Evolutionary conservation across 2,888 invertebrate species (phyloP).

Genomic region (Drosophila pullipes): DNA sequence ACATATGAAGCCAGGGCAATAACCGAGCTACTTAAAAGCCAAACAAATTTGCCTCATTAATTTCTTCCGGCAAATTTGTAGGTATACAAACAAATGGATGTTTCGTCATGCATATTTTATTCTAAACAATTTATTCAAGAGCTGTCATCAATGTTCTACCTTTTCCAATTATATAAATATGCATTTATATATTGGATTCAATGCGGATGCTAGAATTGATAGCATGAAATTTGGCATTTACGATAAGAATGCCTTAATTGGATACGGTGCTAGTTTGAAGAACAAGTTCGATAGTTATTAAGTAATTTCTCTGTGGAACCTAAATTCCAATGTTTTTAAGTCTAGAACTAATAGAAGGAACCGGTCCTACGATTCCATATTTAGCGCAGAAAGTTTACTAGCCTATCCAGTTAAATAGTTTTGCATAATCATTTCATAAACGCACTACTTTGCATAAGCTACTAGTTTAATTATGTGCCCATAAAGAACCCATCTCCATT

Average conservation of each 20-base stretch:
- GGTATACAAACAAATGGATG: constrained; percentile 17
- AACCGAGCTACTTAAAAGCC: constrained; percentile 40
- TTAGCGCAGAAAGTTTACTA: constrained; percentile 57
- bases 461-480: constrained; percentile 72
- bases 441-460: constrained; percentile 75
- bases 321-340: constrained; percentile 19
- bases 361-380: constrained; percentile 65
- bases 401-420: constrained; percentile 67
- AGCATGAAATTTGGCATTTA: constrained; percentile 34
- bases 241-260: constrained; percentile 40
- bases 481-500: constrained; percentile 62
- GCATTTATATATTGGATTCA: constrained; percentile 21
- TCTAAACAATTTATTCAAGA: constrained; percentile 35
- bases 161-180: constrained; percentile 31
- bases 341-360: constrained; percentile 46
- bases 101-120: constrained; percentile 54
- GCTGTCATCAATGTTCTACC: constrained; percentile 24
- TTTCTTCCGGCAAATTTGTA: constrained; percentile 47
- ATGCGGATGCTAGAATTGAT: constrained; percentile 40
- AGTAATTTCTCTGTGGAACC: constrained; percentile 41
- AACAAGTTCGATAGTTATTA: constrained; percentile 71
- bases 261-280: constrained; percentile 37
- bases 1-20: constrained; percentile 43
- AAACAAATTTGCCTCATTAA: constrained; percentile 31
- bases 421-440: constrained; percentile 78